phyloP scores from a whole-genome alignment of 2,113 vertebrate genomes.

The Halichoeres trimaculatus region DNA sequence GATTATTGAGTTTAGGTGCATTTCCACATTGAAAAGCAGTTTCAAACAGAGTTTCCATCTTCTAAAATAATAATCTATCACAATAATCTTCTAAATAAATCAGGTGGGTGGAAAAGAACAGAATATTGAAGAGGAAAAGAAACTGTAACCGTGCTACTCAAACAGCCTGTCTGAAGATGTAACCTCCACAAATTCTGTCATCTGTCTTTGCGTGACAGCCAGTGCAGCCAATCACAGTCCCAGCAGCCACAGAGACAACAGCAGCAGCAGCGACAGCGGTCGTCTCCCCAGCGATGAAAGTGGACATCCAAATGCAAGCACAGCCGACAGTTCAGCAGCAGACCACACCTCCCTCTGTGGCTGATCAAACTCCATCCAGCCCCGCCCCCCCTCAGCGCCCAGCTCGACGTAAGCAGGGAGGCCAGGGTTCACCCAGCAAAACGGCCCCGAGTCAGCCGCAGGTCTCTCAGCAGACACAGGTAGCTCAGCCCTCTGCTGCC shows the following conservation, averaged over 20 bases:
- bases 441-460: slow-evolving; percentile 34
- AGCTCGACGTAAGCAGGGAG: slow-evolving; percentile 77
- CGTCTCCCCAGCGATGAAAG: slow-evolving; percentile 54
- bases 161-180: no score
- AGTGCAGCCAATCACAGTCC: slow-evolving; percentile 52
- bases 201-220: slow-evolving; percentile 54
- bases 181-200: neutral
- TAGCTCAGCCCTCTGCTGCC: slow-evolving; percentile 45
- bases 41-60: no score
- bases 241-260: slow-evolving; percentile 45
- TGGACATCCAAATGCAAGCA: slow-evolving; percentile 56
- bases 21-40: no score
- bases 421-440: slow-evolving; percentile 54
- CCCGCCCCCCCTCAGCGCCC: slow-evolving; percentile 82
- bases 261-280: slow-evolving; percentile 37
- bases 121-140: no score
- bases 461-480: slow-evolving; percentile 44
- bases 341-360: slow-evolving; percentile 45
- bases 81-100: no score
- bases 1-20: no score
- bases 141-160: no score
- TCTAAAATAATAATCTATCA: no score
- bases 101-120: no score
- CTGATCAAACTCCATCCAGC: slow-evolving; percentile 74
- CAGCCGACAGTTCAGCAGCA: slow-evolving; percentile 61